A percentile compares a stretch with the other conserved stretches of the same genome.
These are phyloP conservation scores for Pluvianellus socialis DNA, from an alignment of 2,113 vertebrate species.

Conservation along the genomic window DNA sequence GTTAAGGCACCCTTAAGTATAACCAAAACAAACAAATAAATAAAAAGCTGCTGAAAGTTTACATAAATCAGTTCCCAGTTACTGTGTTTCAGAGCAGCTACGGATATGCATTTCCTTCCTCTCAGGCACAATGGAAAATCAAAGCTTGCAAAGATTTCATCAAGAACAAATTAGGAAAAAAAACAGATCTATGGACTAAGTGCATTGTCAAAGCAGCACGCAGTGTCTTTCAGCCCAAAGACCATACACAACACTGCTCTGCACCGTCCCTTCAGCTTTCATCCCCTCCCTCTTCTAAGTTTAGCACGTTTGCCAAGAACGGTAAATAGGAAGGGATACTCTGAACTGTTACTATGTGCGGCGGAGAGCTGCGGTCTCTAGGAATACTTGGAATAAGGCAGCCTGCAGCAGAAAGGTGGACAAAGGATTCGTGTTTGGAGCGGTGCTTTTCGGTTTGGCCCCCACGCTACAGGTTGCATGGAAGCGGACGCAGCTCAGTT, in stretches of 20 bases:
- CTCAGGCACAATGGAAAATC: not conserved
- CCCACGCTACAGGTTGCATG: rapidly evolving
- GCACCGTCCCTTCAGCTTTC: not conserved
- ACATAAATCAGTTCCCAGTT: not conserved
- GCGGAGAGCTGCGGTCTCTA: not conserved
- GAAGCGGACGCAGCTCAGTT: not conserved
- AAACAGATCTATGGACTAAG: rapidly evolving
- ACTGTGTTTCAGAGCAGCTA: not conserved
- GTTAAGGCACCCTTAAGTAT: not conserved
- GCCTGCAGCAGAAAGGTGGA: not conserved
- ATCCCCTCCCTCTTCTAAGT: not conserved
- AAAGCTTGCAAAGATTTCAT: not conserved
- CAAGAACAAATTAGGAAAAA: not conserved
- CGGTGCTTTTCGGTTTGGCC: not conserved
- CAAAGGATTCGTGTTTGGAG: rapidly evolving
- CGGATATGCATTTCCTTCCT: not conserved
- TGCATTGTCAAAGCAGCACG: not conserved
- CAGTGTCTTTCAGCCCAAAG: not conserved
- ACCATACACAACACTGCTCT: not conserved
- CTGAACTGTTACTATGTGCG: not conserved
- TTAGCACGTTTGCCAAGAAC: not conserved
- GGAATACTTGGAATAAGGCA: not conserved
- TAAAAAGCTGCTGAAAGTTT: not conserved
- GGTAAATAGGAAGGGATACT: not conserved
- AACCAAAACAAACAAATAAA: not conserved